Evolutionary conservation across 2,113 vertebrate species (phyloP), one percentile per base, ranked within the genome.

Genomic region (Nymphicus hollandicus): DNA sequence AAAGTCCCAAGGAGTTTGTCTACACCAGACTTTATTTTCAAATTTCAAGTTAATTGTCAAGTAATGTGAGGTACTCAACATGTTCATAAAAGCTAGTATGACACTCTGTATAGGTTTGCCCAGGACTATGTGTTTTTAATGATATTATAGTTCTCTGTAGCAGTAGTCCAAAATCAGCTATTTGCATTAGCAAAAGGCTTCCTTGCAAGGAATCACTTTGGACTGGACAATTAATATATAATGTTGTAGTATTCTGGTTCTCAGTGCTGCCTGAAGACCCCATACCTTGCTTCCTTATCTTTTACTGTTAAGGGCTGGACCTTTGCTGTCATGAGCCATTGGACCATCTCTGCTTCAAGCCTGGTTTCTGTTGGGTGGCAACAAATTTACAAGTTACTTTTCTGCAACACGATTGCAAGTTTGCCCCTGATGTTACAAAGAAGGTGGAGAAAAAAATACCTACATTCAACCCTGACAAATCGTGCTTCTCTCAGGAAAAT

Each of bases 311-410:
- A 63, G 29, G 10, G 17, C 43, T 47, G 47, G 43, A 46, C 15
- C 10, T 52, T 68, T 0, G 0, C 11, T 69, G 25, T 64, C 9
- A 0, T 13, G 37, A 41, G 19, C 12, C 37, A 29, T 8, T 43
- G 55, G 27, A 29, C 24, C 3, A 13, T 9, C 4, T 70, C 4
- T 49, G n/a, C 11, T 70, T 43, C n/a, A 17, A 53, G 9, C 8
- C 16, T 25, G 11, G 8, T 41, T 77, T 64, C 35, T 60, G 10
- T 39, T 33, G 25, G 60, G 53, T 22, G 44, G 15, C 28, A 70
- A 19, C 31, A 84, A 70, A 66, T 49, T 20, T 35, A 47, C 16
- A 53, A 65, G 35, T 35, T 22, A 18, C 7, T 72, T 46, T 52
- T 78, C 55, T 74, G 25, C 22, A 44, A 3, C 1, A 53, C 31